Base-by-base conservation (phyloP, 2,797 vertebrate genomes). In the Epinephelus awoara region DNA sequence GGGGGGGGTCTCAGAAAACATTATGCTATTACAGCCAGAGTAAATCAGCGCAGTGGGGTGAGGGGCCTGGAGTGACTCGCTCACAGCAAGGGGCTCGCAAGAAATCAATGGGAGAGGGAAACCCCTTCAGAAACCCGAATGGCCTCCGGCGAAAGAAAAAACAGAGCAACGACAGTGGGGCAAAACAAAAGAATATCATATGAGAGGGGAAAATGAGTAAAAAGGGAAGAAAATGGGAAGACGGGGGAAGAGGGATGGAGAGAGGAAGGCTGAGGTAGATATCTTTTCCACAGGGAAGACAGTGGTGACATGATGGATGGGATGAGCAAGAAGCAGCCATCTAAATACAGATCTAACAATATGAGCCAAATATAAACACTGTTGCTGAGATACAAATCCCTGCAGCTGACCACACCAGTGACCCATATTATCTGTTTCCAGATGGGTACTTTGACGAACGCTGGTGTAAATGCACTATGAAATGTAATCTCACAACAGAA, bases 241-340 rank as follows among this genome's bases (percentile, higher is more conserved):
- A 76, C 67, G 44, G 56, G 15, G 72, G 58, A 70, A 52, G 69
- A 68, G 29, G 19, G 52, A 82, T 19, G 21, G 29, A 63, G 77
- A 52, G 52, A 77, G 6, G 64, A 55, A 67, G 79, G 66, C 56
- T 40, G 40, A 44, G 56, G 49, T 40, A 34, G 67, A 54, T 27
- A 40, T 59, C 14, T 66, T 44, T 49, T 70, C 70, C 73, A 71
- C 6, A 44, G 79, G 79, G 79, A 76, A 56, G 54, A 74, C 50
- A 42, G 67, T n/a, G 34, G 56, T 49, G 64, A 61, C 61, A 82
- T 87, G 88, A 90, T 80, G 85, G 82, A 91, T 87, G 88, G 47
- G 15, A 77, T 54, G 54, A 82, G 73, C 40, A 44, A 44, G 50
- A 69, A 34, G 19, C 6, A 57, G 63, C 42, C 11, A 55, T 51